Base-by-base conservation (phyloP, 1,140 invertebrate species). In the Euglossa dilemma region DNA sequence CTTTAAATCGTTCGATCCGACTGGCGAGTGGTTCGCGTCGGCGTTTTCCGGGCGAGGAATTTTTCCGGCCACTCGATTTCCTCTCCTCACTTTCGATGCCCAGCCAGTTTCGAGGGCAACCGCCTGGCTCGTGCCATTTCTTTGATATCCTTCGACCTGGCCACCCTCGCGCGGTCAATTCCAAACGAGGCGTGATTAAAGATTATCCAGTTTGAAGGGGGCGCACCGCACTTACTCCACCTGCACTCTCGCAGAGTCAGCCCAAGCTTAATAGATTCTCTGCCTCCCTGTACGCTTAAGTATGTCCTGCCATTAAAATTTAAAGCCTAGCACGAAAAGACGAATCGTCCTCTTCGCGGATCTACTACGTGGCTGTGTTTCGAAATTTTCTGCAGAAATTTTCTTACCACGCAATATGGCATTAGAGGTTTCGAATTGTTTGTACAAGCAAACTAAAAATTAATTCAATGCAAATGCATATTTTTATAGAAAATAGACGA, bases 171-270 rank as follows among this genome's bases (percentile, higher is more conserved):
- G 28, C 59, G 50, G 50, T 45, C 54, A 64, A 82, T 82, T 67
- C 43, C 43, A 80, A 80, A 25, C 79, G 79, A 80, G 70, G 23
- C 59, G 59, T 80, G 59, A 80, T 80, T 80, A 74, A 74, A 80
- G 28, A 63, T 74, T 73, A 80, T 66, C 50, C 71, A 52, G 25
- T 74, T 64, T 28, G 71, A 54, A 63, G 70, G 18, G 59, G 8
- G 16, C 23, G 28, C 36, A 11, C 54, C 20, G 23, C 6, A 23
- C 67, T 70, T 70, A 14, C 54, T 59, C 43, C 4, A n/a, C 36
- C 9, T 14, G 20, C 20, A 43, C 11, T 2, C 20, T 56, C 14
- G 7, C 36, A 25, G 12, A 67, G 23, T n/a, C 3, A 20, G 23
- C 20, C 23, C 1, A 23, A 47, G 64, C 36, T 67, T 67, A 45